Evolutionary conservation across 1,140 invertebrate species (phyloP).

Genomic region (Bilobella aurantiaca): DNA sequence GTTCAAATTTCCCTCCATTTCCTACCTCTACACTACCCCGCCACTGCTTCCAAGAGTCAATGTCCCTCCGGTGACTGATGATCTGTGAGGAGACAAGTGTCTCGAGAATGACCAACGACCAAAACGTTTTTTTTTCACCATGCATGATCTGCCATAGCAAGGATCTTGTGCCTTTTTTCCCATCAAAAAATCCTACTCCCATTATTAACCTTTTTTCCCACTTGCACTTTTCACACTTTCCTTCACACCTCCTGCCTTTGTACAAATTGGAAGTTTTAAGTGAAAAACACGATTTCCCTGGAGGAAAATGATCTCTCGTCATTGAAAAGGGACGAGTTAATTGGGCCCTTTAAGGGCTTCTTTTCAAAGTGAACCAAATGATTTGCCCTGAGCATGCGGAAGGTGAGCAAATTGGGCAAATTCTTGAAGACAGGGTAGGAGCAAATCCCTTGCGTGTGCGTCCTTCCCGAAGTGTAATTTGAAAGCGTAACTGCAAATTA

Average conservation of each 20-base stretch:
- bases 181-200: not conserved
- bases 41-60: not conserved
- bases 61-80: not conserved
- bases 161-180: not conserved
- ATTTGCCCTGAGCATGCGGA: not conserved
- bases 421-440: no score
- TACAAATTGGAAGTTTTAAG: no score
- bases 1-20: not conserved
- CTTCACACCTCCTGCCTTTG: no score
- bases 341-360: not conserved
- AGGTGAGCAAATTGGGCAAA: not conserved
- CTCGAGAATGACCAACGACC: slow-evolving; percentile 2
- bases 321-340: not conserved
- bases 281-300: not conserved
- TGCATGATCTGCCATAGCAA: not conserved
- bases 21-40: not conserved
- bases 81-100: not conserved
- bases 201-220: not conserved
- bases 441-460: not conserved
- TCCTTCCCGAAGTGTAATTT: not conserved
- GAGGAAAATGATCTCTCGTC: no score
- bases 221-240: slow-evolving; percentile 3
- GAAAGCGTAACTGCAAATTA: not conserved
- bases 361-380: not conserved
- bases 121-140: not conserved